Evolutionary conservation across 2,797 vertebrate species (phyloP), one percentile per base, ranked within the genome.

Genomic region (Orestias chungarensis): DNA sequence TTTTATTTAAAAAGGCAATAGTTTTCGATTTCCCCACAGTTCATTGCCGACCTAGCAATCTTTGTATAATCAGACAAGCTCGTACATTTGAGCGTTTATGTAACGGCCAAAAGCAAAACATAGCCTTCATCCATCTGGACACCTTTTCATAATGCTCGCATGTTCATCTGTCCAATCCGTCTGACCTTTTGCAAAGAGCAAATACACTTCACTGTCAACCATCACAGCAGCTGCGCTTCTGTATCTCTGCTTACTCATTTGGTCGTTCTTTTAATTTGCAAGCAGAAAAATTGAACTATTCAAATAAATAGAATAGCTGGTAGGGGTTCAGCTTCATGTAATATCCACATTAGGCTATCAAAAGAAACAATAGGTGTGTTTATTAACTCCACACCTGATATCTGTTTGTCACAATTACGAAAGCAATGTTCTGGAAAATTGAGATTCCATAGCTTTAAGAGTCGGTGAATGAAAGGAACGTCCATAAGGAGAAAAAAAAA

Each of bases 341-440:
- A 40, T 25, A 62, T 3, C n/a, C 12, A 35, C 17, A 49, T 47
- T 44, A 49, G n/a, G 25, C n/a, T 40, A 31, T 42, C 25, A 27
- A 31, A 74, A 50, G 43, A 33, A 20, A 17, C 4, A n/a, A 68
- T 18, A 50, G 9, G 17, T 40, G 18, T 49, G n/a, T 50, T 68
- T 27, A 42, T 59, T 50, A 47, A 59, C 42, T 23, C n/a, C 52
- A 12, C 10, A 4, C 3, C 67, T 35, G 12, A 38, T 64, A 27
- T 65, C 9, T 83, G n/a, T 42, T 72, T 9, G 68, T 66, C 52
- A 35, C 1, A 17, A 55, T 47, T 66, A 66, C 8, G n/a, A 52
- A 67, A 74, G 67, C 42, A 71, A 49, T 65, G 54, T 81, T 55
- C 12, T 86, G 65, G 84, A 85, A 72, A 93, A 92, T 2, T 87